Percentiles rank a stretch among this genome's conserved stretches.
These are phyloP conservation scores for Styela clava DNA, from an alignment of 23 tunicate species.

Conservation along the genomic window DNA sequence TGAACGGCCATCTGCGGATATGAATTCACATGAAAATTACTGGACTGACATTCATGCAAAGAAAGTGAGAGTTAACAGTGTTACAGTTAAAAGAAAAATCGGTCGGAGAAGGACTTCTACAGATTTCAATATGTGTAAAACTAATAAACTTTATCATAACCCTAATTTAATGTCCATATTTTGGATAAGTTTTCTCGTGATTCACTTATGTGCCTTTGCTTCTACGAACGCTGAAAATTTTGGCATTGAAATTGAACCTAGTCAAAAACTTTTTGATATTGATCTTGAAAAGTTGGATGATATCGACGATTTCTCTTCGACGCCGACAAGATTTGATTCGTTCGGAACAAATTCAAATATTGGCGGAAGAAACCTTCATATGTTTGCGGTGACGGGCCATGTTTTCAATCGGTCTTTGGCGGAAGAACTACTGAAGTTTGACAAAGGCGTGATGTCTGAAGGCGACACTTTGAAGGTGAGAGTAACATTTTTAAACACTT, in stretches of 20 bases:
- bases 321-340: neutral
- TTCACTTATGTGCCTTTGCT: neutral
- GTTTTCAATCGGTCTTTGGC: conserved; percentile 14
- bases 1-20: too few relatives aligned
- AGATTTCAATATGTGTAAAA: too few relatives aligned
- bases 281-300: neutral
- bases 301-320: neutral
- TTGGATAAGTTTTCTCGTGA: neutral
- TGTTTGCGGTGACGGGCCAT: conserved; percentile 13
- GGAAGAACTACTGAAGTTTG: neutral
- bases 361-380: neutral
- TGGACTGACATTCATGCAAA: too few relatives aligned
- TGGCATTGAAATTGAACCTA: neutral
- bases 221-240: neutral
- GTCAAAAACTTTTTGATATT: neutral
- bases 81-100: too few relatives aligned
- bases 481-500: neutral
- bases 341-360: neutral
- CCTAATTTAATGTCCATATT: neutral
- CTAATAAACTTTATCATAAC: neutral
- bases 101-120: too few relatives aligned
- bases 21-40: too few relatives aligned
- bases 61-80: too few relatives aligned
- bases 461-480: neutral
- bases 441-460: neutral